Conservation (phyloP, 2,797 vertebrate genomes). For the Carduelis carduelis region DNA sequence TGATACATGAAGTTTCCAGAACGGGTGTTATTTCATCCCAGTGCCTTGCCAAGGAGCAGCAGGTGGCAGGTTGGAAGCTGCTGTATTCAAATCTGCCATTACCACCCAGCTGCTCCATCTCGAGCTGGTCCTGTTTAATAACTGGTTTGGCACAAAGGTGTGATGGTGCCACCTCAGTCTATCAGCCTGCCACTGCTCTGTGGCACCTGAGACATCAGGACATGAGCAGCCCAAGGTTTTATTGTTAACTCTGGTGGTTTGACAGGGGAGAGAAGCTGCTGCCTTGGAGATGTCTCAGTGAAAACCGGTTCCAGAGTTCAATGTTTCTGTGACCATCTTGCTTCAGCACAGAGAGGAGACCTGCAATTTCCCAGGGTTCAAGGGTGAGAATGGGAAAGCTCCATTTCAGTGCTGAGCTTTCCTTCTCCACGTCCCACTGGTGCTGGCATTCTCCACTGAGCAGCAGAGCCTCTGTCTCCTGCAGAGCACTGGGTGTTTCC, state of each 20-base stretch:
- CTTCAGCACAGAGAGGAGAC: neutral
- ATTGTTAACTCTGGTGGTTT: neutral
- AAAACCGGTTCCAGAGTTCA: neutral
- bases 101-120: neutral
- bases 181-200: neutral
- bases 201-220: neutral
- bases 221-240: neutral
- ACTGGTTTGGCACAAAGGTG: neutral
- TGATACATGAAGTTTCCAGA: neutral
- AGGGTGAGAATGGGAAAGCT: neutral
- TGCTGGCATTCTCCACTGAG: neutral
- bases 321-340: neutral
- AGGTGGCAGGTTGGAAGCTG: neutral
- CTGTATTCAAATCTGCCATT: neutral
- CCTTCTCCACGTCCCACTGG: neutral
- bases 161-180: neutral
- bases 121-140: neutral
- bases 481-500: neutral
- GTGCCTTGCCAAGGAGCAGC: neutral
- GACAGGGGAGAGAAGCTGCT: neutral
- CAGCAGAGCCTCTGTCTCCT: neutral
- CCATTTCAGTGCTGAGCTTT: neutral
- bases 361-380: neutral
- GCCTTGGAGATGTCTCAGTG: neutral
- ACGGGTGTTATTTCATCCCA: neutral